phyloP scores from a whole-genome alignment of 1,140 invertebrate species.

The Aphidius ervi region DNA sequence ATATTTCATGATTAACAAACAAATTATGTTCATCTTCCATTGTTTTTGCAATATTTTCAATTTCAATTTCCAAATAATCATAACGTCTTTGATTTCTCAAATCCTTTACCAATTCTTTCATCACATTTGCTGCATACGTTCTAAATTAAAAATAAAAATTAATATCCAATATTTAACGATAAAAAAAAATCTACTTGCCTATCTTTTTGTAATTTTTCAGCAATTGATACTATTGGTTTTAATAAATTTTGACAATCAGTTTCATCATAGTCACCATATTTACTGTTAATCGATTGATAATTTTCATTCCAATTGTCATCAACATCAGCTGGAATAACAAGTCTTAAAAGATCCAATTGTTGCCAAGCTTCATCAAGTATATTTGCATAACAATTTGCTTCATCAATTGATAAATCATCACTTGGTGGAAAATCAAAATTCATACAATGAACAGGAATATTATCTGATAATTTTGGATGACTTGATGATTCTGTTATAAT shows the following conservation, averaged over 20 bases:
- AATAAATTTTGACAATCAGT: constrained; percentile 28
- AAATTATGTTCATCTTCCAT: constrained; percentile 30
- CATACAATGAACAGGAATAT: constrained; percentile 29
- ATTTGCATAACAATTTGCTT: constrained; percentile 23
- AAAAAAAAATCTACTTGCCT: constrained; percentile 21
- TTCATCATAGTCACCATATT: constrained; percentile 27
- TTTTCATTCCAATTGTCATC: constrained; percentile 28
- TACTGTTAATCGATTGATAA: constrained; percentile 29
- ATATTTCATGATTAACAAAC: constrained; percentile 31
- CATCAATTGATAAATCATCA: constrained; percentile 23
- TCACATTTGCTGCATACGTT: constrained; percentile 30
- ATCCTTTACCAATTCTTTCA: constrained; percentile 28
- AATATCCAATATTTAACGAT: constrained; percentile 6
- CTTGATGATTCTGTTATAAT: constrained; percentile 2
- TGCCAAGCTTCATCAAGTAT: constrained; percentile 30
- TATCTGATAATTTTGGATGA: constrained; percentile 22
- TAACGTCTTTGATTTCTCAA: constrained; percentile 26
- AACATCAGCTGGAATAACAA: constrained; percentile 26
- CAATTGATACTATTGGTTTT: constrained; percentile 17
- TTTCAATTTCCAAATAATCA: constrained; percentile 30
- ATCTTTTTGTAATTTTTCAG: constrained; percentile 36
- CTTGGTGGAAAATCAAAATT: constrained; percentile 19
- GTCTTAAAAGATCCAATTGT: constrained; percentile 28
- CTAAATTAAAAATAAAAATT: constrained; percentile 21
- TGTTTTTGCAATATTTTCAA: constrained; percentile 30